A percentile compares a stretch with the other conserved stretches of the same genome.
Conservation (phyloP, 2,797 vertebrate species). For the Enteromius radiatus region DNA sequence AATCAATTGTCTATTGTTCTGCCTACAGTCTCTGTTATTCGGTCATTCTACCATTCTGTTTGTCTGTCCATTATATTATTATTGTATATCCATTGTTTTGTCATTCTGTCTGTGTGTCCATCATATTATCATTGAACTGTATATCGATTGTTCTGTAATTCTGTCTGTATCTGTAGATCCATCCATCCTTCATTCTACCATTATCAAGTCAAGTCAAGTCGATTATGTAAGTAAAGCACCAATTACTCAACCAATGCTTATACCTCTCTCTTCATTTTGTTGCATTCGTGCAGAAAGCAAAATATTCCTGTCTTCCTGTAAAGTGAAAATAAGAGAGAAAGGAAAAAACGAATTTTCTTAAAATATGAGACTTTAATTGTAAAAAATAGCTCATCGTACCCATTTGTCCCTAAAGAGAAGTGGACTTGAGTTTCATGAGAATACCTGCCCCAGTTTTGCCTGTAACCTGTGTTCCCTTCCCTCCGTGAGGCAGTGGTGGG, state of each 20-base stretch:
- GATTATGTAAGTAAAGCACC: background rate
- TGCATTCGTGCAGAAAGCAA: background rate
- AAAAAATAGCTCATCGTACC: constrained; percentile 54
- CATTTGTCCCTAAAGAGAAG: constrained; percentile 49
- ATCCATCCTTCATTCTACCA: too few relatives aligned
- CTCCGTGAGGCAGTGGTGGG: constrained; percentile 45
- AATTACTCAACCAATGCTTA: background rate
- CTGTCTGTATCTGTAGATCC: too few relatives aligned
- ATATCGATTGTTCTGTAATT: too few relatives aligned
- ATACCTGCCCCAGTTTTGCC: constrained; percentile 57
- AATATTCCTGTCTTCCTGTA: background rate
- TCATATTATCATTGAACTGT: background rate
- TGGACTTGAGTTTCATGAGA: constrained; percentile 53
- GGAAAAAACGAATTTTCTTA: background rate
- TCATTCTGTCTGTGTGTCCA: background rate
- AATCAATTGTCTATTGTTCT: background rate
- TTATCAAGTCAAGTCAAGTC: too few relatives aligned
- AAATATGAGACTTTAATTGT: background rate
- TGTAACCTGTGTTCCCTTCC: constrained; percentile 44
- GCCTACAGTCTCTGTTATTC: too few relatives aligned
- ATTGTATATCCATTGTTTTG: background rate
- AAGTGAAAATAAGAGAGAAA: background rate
- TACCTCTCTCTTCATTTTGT: background rate
- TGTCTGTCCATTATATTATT: background rate
- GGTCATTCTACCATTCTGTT: background rate